Evolutionary conservation across 2,888 invertebrate species (phyloP).

Genomic region (Pammene fasciana): DNA sequence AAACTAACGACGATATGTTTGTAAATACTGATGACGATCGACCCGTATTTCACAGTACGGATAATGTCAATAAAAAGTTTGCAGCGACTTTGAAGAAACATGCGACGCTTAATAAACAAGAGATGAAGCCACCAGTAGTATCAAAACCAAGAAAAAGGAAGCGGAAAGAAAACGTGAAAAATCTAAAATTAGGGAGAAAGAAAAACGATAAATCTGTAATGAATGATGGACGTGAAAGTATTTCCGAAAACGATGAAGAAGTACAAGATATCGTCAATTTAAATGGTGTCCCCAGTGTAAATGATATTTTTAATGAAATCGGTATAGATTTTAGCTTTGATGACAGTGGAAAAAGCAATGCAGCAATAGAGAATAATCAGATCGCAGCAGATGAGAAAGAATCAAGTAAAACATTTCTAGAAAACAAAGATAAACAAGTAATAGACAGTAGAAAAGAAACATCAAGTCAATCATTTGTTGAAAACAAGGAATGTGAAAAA

Average conservation of each 20-base stretch:
- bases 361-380: constrained; percentile 36
- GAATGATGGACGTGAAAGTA: constrained; percentile 48
- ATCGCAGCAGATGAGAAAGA: constrained; percentile 28
- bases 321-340: constrained; percentile 62
- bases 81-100: constrained; percentile 73
- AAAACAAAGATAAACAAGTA: constrained; percentile 9
- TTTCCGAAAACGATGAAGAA: constrained; percentile 50
- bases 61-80: constrained; percentile 60
- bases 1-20: constrained; percentile 25
- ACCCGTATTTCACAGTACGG: constrained; percentile 35
- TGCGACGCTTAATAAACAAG: constrained; percentile 63
- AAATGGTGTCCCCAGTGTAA: constrained; percentile 76
- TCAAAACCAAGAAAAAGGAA: constrained; percentile 52
- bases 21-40: constrained; percentile 43
- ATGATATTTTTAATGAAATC: constrained; percentile 70
- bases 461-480: constrained; percentile 18
- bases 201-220: constrained; percentile 39
- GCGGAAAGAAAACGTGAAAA: constrained; percentile 41
- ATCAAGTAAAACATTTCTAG: constrained; percentile 2
- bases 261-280: constrained; percentile 51
- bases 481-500: constrained; percentile 39
- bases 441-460: constrained; percentile 21
- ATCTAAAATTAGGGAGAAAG: constrained; percentile 39
- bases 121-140: constrained; percentile 54
- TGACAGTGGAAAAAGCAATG: constrained; percentile 38